These are phyloP conservation scores for Dryadula phaetusa DNA, from an alignment of 2,888 invertebrate species.

Conservation along the genomic window DNA sequence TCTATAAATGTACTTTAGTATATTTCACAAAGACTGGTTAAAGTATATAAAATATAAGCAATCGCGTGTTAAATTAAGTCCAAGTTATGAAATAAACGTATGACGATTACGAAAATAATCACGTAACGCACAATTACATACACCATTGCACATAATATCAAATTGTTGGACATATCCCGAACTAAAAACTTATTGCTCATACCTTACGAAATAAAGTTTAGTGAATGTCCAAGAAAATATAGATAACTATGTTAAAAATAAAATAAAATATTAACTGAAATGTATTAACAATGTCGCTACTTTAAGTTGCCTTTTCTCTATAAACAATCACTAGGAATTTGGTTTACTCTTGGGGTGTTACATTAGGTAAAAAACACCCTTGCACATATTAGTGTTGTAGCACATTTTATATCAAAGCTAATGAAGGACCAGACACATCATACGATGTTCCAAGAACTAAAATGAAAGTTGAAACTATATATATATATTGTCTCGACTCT, in stretches of 20 bases:
- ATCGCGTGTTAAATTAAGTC: slow-evolving; percentile 36
- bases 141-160: slow-evolving; percentile 25
- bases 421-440: background rate
- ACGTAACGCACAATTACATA: slow-evolving; percentile 32
- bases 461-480: background rate
- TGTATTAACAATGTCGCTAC: too few species aligned
- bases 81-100: slow-evolving; percentile 27
- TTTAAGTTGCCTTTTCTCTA: too few species aligned
- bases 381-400: too few species aligned
- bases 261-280: too few species aligned
- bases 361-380: too few species aligned
- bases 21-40: slow-evolving; percentile 16
- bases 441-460: slow-evolving; percentile 7
- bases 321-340: too few species aligned
- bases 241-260: background rate
- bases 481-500: background rate
- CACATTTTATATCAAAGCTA: background rate
- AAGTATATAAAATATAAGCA: slow-evolving; percentile 25
- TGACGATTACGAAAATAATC: slow-evolving; percentile 29
- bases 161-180: slow-evolving; percentile 19
- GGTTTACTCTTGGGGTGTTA: too few species aligned
- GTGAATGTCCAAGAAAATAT: background rate
- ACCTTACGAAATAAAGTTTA: background rate
- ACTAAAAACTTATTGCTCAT: background rate
- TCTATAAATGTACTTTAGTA: background rate